These are phyloP conservation scores for Bujurquina vittata DNA, from an alignment of 2,113 vertebrate species.

Conservation along the genomic window DNA sequence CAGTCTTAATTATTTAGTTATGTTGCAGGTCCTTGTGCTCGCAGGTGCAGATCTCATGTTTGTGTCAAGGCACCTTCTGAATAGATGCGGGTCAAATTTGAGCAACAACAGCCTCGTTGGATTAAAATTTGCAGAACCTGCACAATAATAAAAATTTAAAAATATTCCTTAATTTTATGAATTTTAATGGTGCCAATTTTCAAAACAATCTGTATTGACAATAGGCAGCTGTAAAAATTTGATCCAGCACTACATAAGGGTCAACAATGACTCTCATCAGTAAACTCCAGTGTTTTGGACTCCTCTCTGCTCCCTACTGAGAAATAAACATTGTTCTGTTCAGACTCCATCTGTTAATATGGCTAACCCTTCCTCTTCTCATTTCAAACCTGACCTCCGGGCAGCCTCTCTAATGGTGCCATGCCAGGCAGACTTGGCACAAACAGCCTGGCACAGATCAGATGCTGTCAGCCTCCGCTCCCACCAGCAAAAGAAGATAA, in stretches of 20 bases:
- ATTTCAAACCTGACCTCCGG: constrained; percentile 13
- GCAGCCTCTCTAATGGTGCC: neutral
- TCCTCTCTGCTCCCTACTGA: neutral
- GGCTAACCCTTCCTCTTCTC: neutral
- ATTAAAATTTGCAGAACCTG: neutral
- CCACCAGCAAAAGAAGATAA: constrained; percentile 10
- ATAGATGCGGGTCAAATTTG: neutral
- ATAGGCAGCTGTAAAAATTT: too few species aligned
- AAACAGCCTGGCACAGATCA: constrained; percentile 26
- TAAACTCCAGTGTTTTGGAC: neutral
- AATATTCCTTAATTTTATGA: neutral
- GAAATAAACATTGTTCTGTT: constrained; percentile 4
- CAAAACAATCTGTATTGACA: too few species aligned
- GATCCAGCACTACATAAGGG: neutral
- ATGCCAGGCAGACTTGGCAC: constrained; percentile 22
- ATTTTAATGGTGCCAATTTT: too few species aligned
- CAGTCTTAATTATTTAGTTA: too few species aligned
- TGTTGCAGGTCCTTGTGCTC: too few species aligned
- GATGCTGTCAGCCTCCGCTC: constrained; percentile 12
- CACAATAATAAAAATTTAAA: neutral
- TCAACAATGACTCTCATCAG: neutral
- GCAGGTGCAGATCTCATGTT: too few species aligned
- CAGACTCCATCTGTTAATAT: constrained; percentile 8
- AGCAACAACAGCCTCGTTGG: neutral
- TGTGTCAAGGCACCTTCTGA: neutral